Percentiles rank a stretch among this genome's conserved stretches.
phyloP scores from a whole-genome alignment of 2,797 vertebrate species.

The Sphenopsis melanotis region DNA sequence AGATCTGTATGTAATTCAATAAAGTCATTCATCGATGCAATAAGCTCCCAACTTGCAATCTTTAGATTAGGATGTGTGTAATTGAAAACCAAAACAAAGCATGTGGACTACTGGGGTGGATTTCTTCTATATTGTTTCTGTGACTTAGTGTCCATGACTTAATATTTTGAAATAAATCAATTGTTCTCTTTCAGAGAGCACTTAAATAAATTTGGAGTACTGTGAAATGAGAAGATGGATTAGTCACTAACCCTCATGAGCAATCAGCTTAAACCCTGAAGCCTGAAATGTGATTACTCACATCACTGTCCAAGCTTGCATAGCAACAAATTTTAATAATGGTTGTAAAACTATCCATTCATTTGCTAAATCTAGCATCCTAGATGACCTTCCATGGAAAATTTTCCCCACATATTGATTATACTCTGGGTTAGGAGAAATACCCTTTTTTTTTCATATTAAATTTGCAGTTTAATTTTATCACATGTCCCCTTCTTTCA shows the following conservation, averaged over 20 bases:
- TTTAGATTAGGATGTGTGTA: not conserved
- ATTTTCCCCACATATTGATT: not conserved
- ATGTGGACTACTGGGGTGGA: not conserved
- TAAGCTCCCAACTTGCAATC: not conserved
- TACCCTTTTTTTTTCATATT: not conserved
- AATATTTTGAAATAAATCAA: not conserved
- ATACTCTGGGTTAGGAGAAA: not conserved
- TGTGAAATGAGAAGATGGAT: slow-evolving; percentile 3
- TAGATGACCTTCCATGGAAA: not conserved
- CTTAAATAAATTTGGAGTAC: not conserved
- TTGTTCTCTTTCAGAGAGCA: not conserved
- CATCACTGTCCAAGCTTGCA: not conserved
- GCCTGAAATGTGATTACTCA: slow-evolving; percentile 4
- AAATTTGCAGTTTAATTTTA: not conserved
- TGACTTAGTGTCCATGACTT: not conserved
- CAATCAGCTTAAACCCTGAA: slow-evolving; percentile 2
- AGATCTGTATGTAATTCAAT: not conserved
- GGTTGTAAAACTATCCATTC: not conserved
- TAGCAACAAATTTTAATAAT: slow-evolving; percentile 20
- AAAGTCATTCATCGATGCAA: not conserved
- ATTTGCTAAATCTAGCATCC: not conserved
- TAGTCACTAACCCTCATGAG: not conserved
- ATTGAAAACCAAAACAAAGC: not conserved
- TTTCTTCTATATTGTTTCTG: not conserved
- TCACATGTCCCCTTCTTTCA: not conserved